Base-by-base conservation (phyloP, 2,888 invertebrate species). In the Leucoma salicis region DNA sequence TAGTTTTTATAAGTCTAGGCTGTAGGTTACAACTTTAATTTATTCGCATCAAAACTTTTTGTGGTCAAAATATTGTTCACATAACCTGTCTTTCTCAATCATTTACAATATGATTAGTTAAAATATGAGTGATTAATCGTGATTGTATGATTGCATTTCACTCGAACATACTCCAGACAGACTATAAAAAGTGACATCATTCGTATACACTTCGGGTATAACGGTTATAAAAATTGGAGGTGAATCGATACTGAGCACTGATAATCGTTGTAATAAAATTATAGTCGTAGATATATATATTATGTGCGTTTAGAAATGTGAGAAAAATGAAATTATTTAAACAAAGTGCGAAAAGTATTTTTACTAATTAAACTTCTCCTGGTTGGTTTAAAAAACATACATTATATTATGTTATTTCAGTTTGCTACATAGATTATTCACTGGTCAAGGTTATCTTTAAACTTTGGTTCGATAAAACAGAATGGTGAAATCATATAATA, bases 51-150 rank as follows among this genome's bases (percentile, higher is more conserved):
- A 12, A 27, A n/a, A 27, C n/a, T 27, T 27, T 25, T 14, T n/a
- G 43, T 21, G 6, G 8, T 21, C 36, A 41, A 34, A 21, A 52
- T 39, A 29, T 41, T 1, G 31, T 28, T 37, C 37, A 8, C 8
- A 21, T 8, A 6, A 8, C 1, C 21, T 57, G 42, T 49, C 49
- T 46, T 39, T 58, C 42, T 35, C 27, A 46, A 39, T 16, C 39
- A 42, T 50, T 38, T 34, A 51, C 43, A 48, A 43, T 41, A 14
- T 8, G 28, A 43, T 49, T 41, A 36, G 38, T 44, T 38, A 36
- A 49, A 50, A 54, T n/a, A 50, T 38, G 42, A 54, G 41, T 61
- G 59, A 61, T 61, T 62, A 61, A 62, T 61, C 53, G 40, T 33
- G 39, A 39, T 42, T 42, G 28, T 32, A 46, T 46, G 46, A 60